Percentiles rank a stretch among this genome's conserved stretches.
These are phyloP conservation scores for Gibbula magus DNA, from an alignment of 2,888 invertebrate species.

Conservation along the genomic window DNA sequence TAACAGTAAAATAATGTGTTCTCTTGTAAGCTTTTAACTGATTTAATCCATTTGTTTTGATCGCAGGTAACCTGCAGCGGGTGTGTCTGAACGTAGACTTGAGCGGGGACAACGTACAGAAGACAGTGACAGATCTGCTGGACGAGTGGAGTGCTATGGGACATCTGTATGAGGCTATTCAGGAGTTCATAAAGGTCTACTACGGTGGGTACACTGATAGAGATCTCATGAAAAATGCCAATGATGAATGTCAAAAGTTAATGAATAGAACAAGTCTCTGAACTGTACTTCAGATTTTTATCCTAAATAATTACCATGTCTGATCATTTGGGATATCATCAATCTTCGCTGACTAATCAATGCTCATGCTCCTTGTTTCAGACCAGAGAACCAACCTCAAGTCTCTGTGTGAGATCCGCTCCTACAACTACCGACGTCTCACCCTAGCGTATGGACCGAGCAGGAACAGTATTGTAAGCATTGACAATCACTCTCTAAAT, in stretches of 20 bases:
- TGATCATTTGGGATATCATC: too few species aligned
- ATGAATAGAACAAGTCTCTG: too few species aligned
- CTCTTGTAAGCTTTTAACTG: too few species aligned
- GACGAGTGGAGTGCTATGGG: constrained; percentile 96
- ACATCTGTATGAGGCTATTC: constrained; percentile 89
- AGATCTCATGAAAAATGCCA: neutral
- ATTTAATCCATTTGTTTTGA: neutral
- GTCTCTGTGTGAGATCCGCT: constrained; percentile 81
- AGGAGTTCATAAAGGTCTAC: constrained; percentile 88
- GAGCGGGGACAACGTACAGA: constrained; percentile 85
- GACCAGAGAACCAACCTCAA: constrained; percentile 57
- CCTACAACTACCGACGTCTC: constrained; percentile 93
- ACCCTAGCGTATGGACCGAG: constrained; percentile 91
- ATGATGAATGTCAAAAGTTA: too few species aligned
- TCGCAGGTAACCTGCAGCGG: constrained; percentile 85
- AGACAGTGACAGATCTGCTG: constrained; percentile 89
- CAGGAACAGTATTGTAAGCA: constrained; percentile 71
- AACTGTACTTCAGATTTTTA: too few species aligned
- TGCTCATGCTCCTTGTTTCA: constrained; percentile 28
- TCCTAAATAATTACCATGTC: too few species aligned
- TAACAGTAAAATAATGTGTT: too few species aligned
- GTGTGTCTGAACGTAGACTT: constrained; percentile 94
- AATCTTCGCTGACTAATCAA: too few species aligned
- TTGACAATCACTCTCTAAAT: neutral
- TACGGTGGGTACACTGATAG: constrained; percentile 73